phyloP scores from a whole-genome alignment of 2,113 vertebrate genomes.

The Sceloporus undulatus region DNA sequence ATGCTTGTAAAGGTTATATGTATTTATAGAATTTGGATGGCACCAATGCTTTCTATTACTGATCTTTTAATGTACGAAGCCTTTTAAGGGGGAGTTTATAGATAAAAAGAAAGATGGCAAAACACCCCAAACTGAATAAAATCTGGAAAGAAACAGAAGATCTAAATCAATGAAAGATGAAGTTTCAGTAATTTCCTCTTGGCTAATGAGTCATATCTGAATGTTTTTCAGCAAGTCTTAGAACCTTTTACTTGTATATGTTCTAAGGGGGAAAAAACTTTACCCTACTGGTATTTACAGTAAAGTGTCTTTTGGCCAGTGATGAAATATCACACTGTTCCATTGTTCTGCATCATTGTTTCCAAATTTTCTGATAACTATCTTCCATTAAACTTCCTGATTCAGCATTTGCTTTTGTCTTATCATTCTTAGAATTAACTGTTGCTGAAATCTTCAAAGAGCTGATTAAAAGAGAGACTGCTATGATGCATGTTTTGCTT shows the following conservation, averaged over 20 bases:
- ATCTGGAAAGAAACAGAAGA: background rate
- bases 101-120: background rate
- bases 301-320: background rate
- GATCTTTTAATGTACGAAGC: too few relatives aligned
- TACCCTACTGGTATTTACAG: background rate
- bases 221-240: background rate
- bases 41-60: background rate
- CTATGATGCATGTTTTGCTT: slow-evolving; percentile 29
- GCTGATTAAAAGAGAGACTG: slow-evolving; percentile 5
- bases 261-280: background rate
- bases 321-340: background rate
- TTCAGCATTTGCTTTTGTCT: slow-evolving; percentile 44
- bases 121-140: background rate
- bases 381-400: slow-evolving; percentile 47
- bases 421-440: slow-evolving; percentile 38
- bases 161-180: background rate
- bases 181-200: background rate
- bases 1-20: background rate
- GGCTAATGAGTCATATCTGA: background rate
- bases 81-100: background rate
- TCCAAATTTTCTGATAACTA: slow-evolving; percentile 34
- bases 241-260: background rate
- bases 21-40: background rate
- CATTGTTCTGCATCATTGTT: background rate
- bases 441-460: slow-evolving; percentile 44